These are phyloP conservation scores for Donacobius atricapilla DNA, from an alignment of 2,113 vertebrate genomes.

Conservation along the genomic window DNA sequence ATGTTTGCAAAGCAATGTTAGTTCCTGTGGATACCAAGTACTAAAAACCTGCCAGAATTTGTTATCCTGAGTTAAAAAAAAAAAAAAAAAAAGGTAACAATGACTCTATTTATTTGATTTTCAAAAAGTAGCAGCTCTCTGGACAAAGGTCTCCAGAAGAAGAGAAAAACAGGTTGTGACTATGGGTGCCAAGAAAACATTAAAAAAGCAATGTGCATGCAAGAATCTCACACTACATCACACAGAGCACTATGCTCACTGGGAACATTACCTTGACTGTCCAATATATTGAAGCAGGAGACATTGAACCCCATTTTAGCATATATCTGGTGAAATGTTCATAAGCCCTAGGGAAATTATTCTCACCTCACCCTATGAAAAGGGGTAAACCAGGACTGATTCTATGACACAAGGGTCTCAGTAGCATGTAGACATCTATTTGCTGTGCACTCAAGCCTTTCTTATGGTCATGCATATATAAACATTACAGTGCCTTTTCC, in stretches of 20 bases:
- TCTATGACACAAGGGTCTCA: neutral
- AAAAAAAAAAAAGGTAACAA: no score
- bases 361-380: neutral
- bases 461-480: neutral
- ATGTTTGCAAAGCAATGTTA: neutral
- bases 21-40: neutral
- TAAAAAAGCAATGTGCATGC: neutral
- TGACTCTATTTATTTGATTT: neutral
- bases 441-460: neutral
- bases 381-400: neutral
- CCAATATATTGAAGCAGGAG: neutral
- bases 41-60: neutral
- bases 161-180: neutral
- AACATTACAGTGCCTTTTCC: neutral
- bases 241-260: neutral
- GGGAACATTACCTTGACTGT: neutral
- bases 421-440: accelerated
- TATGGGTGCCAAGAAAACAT: neutral
- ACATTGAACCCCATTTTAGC: neutral
- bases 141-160: neutral
- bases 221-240: neutral
- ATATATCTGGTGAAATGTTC: neutral
- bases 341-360: neutral
- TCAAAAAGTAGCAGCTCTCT: neutral
- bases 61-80: neutral